Base-by-base conservation (phyloP, 2,888 invertebrate genomes). In the Kryphioiulus occultus region DNA sequence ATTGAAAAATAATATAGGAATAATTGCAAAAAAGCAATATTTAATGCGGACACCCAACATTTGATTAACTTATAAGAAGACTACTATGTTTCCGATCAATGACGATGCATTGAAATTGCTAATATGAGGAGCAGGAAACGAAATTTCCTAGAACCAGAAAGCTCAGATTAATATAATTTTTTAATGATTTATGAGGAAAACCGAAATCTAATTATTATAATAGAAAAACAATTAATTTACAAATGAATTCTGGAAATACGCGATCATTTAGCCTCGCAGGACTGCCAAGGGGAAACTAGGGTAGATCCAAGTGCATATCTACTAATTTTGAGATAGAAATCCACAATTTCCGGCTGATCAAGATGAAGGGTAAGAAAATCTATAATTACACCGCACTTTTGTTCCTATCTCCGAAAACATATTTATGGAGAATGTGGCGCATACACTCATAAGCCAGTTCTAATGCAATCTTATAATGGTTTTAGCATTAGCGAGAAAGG, bases 391-490 rank as follows among this genome's bases (percentile, higher is more conserved):
- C 26, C 78, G 30, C 30, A 30, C 78, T 78, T 32, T 78, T 78
- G 78, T 78, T 78, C 78, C 78, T 78, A 78, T 78, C 78, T 78
- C 30, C 78, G 78, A 78, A 78, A 78, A 78, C 78, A 78, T 78
- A 78, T 78, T 78, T 78, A 78, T 78, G 78, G 30, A 78, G 78
- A 78, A 78, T 32, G 68, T 12, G 9, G 59, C 0, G n/a, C 22
- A 53, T 22, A 22, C 59, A 22, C 10, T n/a, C 19, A 68, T 68
- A 68, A 68, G n/a, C 59, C 22, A 68, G 59, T 68, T 22, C 22
- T 78, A 78, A 78, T 32, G 78, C 78, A 78, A 78, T 78, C 78
- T 78, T 78, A 78, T 78, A 78, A 78, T 78, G 78, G 78, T 78
- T 32, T 78, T 10, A 78, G 78, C 78, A 78, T 78, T 78, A 78